Evolutionary conservation across 2,888 invertebrate genomes (phyloP).

Genomic region (Bombylius major): DNA sequence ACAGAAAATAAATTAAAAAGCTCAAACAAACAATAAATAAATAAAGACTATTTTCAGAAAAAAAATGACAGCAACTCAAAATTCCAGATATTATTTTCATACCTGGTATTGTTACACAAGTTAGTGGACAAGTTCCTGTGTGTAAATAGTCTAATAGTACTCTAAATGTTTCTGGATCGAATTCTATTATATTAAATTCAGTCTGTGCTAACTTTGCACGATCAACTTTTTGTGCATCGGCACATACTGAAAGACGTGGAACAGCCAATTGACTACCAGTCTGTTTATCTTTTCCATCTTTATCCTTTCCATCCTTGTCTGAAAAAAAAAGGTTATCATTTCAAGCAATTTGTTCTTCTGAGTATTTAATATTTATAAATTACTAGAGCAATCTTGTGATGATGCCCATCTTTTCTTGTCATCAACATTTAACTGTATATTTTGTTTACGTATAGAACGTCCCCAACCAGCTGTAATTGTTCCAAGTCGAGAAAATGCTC

Average conservation of each 20-base stretch:
- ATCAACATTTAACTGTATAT: conserved; percentile 67
- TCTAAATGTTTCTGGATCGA: conserved; percentile 86
- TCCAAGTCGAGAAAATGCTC: conserved; percentile 80
- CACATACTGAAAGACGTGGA: conserved; percentile 80
- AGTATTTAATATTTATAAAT: conserved; percentile 26
- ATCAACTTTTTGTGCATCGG: conserved; percentile 89
- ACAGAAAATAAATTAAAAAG: neutral
- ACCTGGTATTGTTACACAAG: conserved; percentile 85
- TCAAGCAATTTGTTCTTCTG: too few species aligned
- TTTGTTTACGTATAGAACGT: conserved; percentile 70
- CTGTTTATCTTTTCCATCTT: conserved; percentile 63
- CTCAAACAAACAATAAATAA: neutral
- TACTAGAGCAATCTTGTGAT: conserved; percentile 85
- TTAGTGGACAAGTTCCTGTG: conserved; percentile 82
- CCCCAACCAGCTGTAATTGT: conserved; percentile 88
- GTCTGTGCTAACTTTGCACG: conserved; percentile 83
- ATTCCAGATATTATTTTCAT: neutral
- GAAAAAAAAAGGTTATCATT: neutral
- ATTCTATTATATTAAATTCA: conserved; percentile 91
- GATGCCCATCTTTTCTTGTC: conserved; percentile 88
- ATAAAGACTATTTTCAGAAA: neutral
- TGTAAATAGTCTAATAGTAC: conserved; percentile 84
- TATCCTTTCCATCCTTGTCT: conserved; percentile 73
- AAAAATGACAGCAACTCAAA: too few species aligned
- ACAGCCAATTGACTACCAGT: conserved; percentile 63